These are phyloP conservation scores for Pandemis corylana DNA, from an alignment of 2,888 invertebrate genomes.

Conservation along the genomic window DNA sequence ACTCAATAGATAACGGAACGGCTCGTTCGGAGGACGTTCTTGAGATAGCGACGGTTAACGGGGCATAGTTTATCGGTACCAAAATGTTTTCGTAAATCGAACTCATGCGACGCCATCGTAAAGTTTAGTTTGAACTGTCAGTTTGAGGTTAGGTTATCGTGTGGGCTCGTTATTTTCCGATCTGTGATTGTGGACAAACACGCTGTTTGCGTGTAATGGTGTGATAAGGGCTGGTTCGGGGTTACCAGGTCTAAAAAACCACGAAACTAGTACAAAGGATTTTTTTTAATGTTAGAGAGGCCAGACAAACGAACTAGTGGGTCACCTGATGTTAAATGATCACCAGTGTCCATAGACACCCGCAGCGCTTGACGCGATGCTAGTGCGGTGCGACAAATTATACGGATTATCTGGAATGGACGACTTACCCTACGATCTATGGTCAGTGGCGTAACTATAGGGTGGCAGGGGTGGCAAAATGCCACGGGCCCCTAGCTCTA, in stretches of 20 bases:
- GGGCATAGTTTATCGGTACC: conserved; percentile 31
- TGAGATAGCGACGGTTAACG: conserved; percentile 30
- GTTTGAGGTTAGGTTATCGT: conserved; percentile 26
- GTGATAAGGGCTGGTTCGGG: background rate
- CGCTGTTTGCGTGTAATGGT: conserved; percentile 22
- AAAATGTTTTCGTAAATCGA: background rate
- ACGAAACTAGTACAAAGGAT: too few relatives aligned
- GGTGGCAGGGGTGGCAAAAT: too few relatives aligned
- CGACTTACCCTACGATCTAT: too few relatives aligned
- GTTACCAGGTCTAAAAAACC: background rate
- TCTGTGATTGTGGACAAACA: conserved; percentile 41
- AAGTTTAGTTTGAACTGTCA: background rate
- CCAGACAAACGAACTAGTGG: too few relatives aligned
- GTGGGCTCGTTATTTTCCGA: conserved; percentile 34
- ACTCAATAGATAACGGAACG: conserved; percentile 17
- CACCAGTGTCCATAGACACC: too few relatives aligned
- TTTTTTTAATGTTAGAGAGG: too few relatives aligned
- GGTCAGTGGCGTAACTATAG: too few relatives aligned
- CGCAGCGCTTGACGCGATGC: too few relatives aligned
- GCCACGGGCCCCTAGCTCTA: too few relatives aligned
- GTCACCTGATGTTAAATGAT: too few relatives aligned
- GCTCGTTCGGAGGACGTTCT: conserved; percentile 34
- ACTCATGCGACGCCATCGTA: background rate
- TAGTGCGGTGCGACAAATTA: too few relatives aligned
- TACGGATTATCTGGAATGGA: too few relatives aligned